Evolutionary conservation across 2,888 invertebrate species (phyloP).

Genomic region (Pandemis cinnamomeana): DNA sequence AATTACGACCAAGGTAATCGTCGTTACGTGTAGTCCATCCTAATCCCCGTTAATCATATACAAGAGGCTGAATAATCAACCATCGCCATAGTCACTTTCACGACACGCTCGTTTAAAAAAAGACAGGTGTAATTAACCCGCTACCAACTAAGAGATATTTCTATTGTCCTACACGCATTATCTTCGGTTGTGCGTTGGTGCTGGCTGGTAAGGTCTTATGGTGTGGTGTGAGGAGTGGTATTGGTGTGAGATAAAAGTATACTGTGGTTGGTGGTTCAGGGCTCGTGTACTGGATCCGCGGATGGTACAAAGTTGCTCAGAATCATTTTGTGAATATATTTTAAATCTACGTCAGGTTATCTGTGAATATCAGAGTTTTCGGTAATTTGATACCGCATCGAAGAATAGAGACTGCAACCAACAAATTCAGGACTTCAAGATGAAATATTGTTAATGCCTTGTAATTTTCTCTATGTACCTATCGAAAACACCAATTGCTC

Average conservation of each 20-base stretch:
- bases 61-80: slow-evolving; percentile 20
- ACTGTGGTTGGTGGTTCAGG: slow-evolving; percentile 13
- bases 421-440: too few relatives aligned
- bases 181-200: slow-evolving; percentile 32
- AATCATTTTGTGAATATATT: too few relatives aligned
- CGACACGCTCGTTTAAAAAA: slow-evolving; percentile 38
- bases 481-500: too few relatives aligned
- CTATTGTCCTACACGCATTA: slow-evolving; percentile 39
- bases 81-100: slow-evolving; percentile 33
- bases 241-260: background rate
- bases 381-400: too few relatives aligned
- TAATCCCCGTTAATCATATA: slow-evolving; percentile 31
- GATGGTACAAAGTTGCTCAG: slow-evolving; percentile 29
- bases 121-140: slow-evolving; percentile 41
- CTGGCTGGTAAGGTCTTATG: slow-evolving; percentile 7
- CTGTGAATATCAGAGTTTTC: too few relatives aligned
- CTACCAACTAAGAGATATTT: slow-evolving; percentile 38
- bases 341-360: too few relatives aligned
- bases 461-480: too few relatives aligned
- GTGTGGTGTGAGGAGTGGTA: background rate
- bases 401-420: too few relatives aligned
- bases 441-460: too few relatives aligned
- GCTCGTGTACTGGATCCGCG: slow-evolving; percentile 20
- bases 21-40: slow-evolving; percentile 34
- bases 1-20: slow-evolving; percentile 29